These are phyloP conservation scores for Abscondita cerata DNA, from an alignment of 2,888 invertebrate genomes.

Conservation along the genomic window DNA sequence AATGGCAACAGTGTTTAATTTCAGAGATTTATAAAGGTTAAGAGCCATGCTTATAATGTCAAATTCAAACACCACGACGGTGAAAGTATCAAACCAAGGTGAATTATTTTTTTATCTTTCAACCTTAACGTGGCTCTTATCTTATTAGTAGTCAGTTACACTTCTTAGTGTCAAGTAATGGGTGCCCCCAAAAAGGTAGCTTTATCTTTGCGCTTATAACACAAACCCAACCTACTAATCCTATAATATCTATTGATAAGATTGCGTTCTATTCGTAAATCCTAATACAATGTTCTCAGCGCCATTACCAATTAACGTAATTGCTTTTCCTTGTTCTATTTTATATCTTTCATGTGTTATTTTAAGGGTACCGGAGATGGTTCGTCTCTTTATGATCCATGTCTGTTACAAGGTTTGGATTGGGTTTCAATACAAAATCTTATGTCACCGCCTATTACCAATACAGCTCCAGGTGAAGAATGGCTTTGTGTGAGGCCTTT, in stretches of 20 bases:
- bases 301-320: too few species aligned
- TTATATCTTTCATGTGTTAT: neutral
- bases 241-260: neutral
- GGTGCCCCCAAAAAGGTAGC: conserved; percentile 28
- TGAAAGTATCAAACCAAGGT: conserved; percentile 31
- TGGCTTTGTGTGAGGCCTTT: conserved; percentile 83
- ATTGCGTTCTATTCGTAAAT: neutral
- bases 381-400: conserved; percentile 68
- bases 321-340: too few species aligned
- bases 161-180: conserved; percentile 12
- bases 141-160: neutral
- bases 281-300: too few species aligned
- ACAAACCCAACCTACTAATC: neutral
- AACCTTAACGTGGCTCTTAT: neutral
- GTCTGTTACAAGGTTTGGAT: conserved; percentile 70
- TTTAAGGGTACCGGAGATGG: conserved; percentile 17
- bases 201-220: too few species aligned
- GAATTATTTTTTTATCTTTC: conserved; percentile 12
- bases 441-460: conserved; percentile 75
- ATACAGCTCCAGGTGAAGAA: conserved; percentile 73
- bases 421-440: conserved; percentile 68
- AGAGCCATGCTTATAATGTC: too few species aligned
- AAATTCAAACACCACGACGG: neutral
- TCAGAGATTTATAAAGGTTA: neutral
- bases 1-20: neutral